Conservation (phyloP, 2,113 vertebrate species). For the Oryzias melastigma region DNA sequence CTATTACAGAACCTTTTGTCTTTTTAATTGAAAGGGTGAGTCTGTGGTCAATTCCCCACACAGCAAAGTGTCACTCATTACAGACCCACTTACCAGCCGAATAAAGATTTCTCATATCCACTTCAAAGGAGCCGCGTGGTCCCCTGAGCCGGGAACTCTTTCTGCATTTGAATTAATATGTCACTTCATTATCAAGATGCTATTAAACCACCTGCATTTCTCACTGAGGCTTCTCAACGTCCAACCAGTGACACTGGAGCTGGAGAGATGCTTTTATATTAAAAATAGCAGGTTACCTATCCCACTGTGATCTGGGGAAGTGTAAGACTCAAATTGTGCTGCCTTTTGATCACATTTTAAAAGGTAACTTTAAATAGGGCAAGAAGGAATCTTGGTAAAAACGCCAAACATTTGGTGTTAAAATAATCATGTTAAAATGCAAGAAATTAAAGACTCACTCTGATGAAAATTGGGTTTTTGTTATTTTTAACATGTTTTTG, state of each 20-base stretch:
- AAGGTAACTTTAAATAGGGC: neutral
- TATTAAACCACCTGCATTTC: slow-evolving; percentile 13
- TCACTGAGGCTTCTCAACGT: neutral
- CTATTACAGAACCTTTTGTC: slow-evolving; percentile 9
- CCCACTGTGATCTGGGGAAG: too few species aligned
- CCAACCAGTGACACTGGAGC: neutral
- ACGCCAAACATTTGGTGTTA: neutral
- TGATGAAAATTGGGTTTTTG: too few species aligned
- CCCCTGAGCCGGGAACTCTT: slow-evolving; percentile 12
- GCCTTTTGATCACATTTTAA: slow-evolving; percentile 10
- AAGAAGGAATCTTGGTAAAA: neutral
- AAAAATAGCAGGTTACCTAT: neutral
- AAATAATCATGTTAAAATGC: neutral
- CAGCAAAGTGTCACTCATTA: slow-evolving; percentile 26
- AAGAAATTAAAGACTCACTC: too few species aligned
- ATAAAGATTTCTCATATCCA: slow-evolving; percentile 19
- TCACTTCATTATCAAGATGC: slow-evolving; percentile 13
- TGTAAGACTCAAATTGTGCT: too few species aligned
- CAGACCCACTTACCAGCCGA: slow-evolving; percentile 21
- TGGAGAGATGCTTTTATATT: neutral
- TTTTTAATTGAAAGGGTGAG: slow-evolving; percentile 30
- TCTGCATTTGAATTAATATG: slow-evolving; percentile 29
- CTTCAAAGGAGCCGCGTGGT: slow-evolving; percentile 15
- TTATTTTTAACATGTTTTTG: too few species aligned
- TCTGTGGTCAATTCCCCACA: slow-evolving; percentile 4